These are phyloP conservation scores for Platalea minor DNA, from an alignment of 2,797 vertebrate genomes.

Conservation along the genomic window DNA sequence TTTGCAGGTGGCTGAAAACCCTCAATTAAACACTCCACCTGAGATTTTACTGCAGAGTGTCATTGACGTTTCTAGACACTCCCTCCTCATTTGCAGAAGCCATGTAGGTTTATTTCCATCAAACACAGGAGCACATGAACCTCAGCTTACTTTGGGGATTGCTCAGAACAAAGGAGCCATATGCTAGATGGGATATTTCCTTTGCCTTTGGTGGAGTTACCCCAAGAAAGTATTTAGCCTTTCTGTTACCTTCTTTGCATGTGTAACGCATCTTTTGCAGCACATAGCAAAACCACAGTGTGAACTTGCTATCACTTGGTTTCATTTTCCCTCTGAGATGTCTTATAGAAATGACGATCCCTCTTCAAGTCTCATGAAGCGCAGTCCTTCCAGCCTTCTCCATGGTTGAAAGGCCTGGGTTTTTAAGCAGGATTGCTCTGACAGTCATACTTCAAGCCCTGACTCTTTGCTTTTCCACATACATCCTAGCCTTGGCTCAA, in stretches of 20 bases:
- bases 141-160: not conserved
- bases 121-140: not conserved
- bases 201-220: not conserved
- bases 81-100: constrained; percentile 26
- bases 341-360: not conserved
- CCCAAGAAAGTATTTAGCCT: not conserved
- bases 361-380: not conserved
- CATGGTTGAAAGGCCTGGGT: not conserved
- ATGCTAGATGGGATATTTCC: not conserved
- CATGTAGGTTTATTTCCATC: constrained; percentile 14
- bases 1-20: constrained; percentile 13
- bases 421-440: not conserved
- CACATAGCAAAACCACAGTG: not conserved
- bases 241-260: not conserved
- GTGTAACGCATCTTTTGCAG: not conserved
- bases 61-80: constrained; percentile 47
- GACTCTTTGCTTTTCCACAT: not conserved
- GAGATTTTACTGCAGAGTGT: constrained; percentile 26
- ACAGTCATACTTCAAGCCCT: not conserved
- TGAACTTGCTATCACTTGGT: not conserved
- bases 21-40: constrained; percentile 45
- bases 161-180: not conserved
- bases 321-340: not conserved
- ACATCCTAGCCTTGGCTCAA: not conserved
- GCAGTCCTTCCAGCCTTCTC: not conserved